These are phyloP conservation scores for Timema cristinae DNA, from an alignment of 2,888 invertebrate species.

Conservation along the genomic window DNA sequence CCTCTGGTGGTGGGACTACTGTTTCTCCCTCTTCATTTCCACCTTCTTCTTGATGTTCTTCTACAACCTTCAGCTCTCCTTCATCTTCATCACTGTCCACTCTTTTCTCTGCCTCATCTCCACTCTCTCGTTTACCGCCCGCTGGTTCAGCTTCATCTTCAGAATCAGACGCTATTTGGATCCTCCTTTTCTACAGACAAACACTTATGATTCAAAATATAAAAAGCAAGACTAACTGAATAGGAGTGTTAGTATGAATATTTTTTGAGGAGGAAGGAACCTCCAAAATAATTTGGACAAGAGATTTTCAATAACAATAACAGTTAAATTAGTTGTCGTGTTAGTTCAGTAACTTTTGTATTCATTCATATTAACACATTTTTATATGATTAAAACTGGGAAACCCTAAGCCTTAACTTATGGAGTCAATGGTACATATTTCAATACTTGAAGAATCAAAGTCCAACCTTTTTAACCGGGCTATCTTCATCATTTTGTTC, in stretches of 20 bases:
- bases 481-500: conserved; percentile 41
- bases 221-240: not conserved
- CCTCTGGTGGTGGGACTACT: conserved; percentile 30
- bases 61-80: conserved; percentile 26
- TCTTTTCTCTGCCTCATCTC: conserved; percentile 35
- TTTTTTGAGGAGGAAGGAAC: no score
- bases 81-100: conserved; percentile 40
- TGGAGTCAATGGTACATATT: no score
- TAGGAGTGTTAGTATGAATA: no score
- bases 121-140: conserved; percentile 34
- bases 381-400: no score
- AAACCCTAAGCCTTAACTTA: no score
- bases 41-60: conserved; percentile 2
- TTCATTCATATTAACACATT: no score
- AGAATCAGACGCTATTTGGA: conserved; percentile 41
- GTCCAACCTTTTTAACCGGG: not conserved
- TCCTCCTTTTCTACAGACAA: conserved; percentile 38
- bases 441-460: no score
- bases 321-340: no score
- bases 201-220: not conserved
- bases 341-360: no score
- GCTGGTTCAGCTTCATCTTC: conserved; percentile 40
- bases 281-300: no score
- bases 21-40: conserved; percentile 21
- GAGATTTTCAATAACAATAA: no score